Conservation (phyloP, 2,113 vertebrate genomes). For the Tricholaema leucomelas region DNA sequence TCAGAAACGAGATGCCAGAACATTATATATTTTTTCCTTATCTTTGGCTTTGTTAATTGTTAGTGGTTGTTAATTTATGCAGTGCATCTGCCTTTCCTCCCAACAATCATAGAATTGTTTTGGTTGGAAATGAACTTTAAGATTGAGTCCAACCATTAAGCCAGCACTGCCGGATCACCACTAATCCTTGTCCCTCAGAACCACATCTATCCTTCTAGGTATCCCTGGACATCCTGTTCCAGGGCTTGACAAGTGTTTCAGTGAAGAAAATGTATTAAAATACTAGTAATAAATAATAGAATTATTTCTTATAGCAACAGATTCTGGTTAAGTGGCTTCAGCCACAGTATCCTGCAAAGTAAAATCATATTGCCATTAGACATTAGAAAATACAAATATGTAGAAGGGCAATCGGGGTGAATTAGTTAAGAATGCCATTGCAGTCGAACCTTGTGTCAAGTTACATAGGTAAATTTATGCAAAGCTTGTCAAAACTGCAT, state of each 20-base stretch:
- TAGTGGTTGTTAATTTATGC: conserved; percentile 36
- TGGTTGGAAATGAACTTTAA: too few relatives aligned
- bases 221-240: too few relatives aligned
- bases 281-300: too few relatives aligned
- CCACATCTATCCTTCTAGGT: too few relatives aligned
- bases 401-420: not conserved
- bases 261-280: too few relatives aligned
- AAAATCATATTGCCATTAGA: conserved; percentile 16
- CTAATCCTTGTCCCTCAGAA: too few relatives aligned
- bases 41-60: conserved; percentile 46
- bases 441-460: not conserved
- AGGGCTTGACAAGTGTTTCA: too few relatives aligned
- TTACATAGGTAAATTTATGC: not conserved
- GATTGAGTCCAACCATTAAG: too few relatives aligned
- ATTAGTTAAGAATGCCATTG: not conserved
- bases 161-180: too few relatives aligned
- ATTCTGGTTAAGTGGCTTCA: conserved; percentile 29
- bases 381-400: not conserved
- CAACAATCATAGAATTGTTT: not conserved
- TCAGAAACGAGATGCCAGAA: not conserved
- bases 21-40: not conserved
- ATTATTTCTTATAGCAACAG: conserved; percentile 55
- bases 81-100: conserved; percentile 21
- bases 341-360: not conserved
- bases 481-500: not conserved